Evolutionary conservation across 2,113 vertebrate genomes (phyloP).

Genomic region (Carassius auratus): DNA sequence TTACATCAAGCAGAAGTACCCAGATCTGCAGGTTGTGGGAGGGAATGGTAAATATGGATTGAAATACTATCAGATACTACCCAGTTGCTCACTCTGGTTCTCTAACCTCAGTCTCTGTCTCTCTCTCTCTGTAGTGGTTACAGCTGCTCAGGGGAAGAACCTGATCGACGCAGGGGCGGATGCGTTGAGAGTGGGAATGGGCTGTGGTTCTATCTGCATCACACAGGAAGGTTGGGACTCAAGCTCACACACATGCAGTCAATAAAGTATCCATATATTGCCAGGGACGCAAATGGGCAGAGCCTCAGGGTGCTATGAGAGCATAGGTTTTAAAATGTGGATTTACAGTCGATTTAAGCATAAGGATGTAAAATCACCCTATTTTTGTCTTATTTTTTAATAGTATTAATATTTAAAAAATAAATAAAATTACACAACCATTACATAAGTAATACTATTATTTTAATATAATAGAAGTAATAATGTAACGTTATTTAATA

Average conservation of each 20-base stretch:
- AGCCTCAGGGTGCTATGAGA: neutral
- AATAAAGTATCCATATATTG: neutral
- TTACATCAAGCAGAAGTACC: slow-evolving; percentile 90
- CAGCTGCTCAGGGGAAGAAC: slow-evolving; percentile 92
- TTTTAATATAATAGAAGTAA: too few relatives aligned
- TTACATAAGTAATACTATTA: too few relatives aligned
- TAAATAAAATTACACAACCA: too few relatives aligned
- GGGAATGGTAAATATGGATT: slow-evolving; percentile 83
- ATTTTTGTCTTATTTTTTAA: too few relatives aligned
- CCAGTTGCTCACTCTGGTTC: neutral
- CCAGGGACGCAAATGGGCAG: neutral
- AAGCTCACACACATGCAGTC: neutral
- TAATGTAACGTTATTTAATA: too few relatives aligned
- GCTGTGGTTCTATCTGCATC: slow-evolving; percentile 92
- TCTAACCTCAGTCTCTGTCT: neutral
- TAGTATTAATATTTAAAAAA: too few relatives aligned
- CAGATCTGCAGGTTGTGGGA: slow-evolving; percentile 89
- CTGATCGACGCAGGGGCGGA: slow-evolving; percentile 90
- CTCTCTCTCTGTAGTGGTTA: slow-evolving; percentile 80
- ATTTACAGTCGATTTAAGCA: neutral
- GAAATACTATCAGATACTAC: neutral
- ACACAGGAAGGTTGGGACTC: slow-evolving; percentile 83
- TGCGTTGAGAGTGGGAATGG: slow-evolving; percentile 91
- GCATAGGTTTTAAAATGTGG: neutral
- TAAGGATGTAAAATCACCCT: neutral